Base-by-base conservation (phyloP, 2,888 invertebrate genomes). In the Drosophila leonis region DNA sequence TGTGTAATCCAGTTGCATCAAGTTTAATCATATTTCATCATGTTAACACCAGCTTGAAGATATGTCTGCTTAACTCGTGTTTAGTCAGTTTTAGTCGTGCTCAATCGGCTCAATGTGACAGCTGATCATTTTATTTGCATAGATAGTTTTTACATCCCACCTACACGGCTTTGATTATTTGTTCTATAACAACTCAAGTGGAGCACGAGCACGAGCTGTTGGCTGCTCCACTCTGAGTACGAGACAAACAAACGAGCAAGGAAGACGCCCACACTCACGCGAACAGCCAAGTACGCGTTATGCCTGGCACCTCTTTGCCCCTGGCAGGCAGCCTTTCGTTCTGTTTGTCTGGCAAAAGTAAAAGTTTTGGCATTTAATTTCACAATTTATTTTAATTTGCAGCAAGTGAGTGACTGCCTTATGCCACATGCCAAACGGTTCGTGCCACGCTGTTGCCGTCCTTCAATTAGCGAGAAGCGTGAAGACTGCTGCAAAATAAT, bases 381-480 rank as follows among this genome's bases (percentile, higher is more conserved):
- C 64, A 76, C 88, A 87, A 89, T 87, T 87, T 87, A 89, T 87
- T 87, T 89, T 86, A 89, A 87, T 87, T 87, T 87, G 69, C 66
- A 68, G 71, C 65, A 65, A 77, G 77, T 65, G 67, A 72, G 57
- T 41, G 49, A n/a, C 49, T 24, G 48, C 15, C 20, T 18, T 20
- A 41, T 48, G 48, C 29, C n/a, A 37, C 37, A 52, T 52, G 52
- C 24, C 52, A n/a, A 15, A 37, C 27, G 52, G 9, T 20, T 15
- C 4, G 6, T 48, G 48, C 39, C 35, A 13, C 52, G 6, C 54
- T n/a, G 39, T 29, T 44, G 57, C 59, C 27, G 52, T 41, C 51
- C 55, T 60, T 52, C 75, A 82, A 82, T 77, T 82, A 80, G 72
- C 70, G 55, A 41, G 56, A 33, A 51, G 68, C 54, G 64, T 51